Percentiles rank a stretch among this genome's conserved stretches.
phyloP scores from a whole-genome alignment of 1,140 invertebrate species.

The Cyclina sinensis region DNA sequence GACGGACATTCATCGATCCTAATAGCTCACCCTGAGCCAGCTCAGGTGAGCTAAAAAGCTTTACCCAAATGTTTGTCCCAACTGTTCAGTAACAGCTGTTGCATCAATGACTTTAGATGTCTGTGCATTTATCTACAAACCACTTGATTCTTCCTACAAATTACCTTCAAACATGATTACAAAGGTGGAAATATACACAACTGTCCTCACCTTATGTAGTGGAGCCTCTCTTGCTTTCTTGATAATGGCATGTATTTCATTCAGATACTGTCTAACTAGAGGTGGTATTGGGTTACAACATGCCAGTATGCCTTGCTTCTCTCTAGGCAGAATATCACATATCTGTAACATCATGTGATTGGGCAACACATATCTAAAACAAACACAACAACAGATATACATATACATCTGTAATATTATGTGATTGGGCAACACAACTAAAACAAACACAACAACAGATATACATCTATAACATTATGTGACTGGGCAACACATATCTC shows the following conservation, averaged over 20 bases:
- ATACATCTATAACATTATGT: constrained; percentile 97
- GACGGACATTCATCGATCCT: too few relatives aligned
- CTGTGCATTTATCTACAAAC: too few relatives aligned
- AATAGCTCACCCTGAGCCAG: too few relatives aligned
- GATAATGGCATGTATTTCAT: constrained; percentile 92
- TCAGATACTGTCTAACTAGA: constrained; percentile 92
- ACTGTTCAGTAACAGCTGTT: too few relatives aligned
- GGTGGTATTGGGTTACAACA: constrained; percentile 98
- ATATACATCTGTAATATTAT: constrained; percentile 95
- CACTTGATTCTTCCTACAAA: too few relatives aligned
- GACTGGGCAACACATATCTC: constrained; percentile 97
- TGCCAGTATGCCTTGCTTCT: constrained; percentile 97
- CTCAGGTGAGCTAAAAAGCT: too few relatives aligned
- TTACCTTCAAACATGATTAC: too few relatives aligned
- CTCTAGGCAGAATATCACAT: constrained; percentile 95
- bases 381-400: constrained; percentile 64
- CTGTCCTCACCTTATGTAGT: constrained; percentile 89
- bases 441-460: constrained; percentile 68
- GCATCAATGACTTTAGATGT: too few relatives aligned
- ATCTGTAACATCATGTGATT: constrained; percentile 98
- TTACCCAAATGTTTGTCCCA: too few relatives aligned
- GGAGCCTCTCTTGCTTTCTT: constrained; percentile 92
- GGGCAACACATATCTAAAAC: constrained; percentile 94
- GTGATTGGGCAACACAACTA: constrained; percentile 96
- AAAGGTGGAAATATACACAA: background rate